A percentile compares a stretch with the other conserved stretches of the same genome.
Conservation (phyloP, 2,888 invertebrate species). For the Napeogenes inachia region DNA sequence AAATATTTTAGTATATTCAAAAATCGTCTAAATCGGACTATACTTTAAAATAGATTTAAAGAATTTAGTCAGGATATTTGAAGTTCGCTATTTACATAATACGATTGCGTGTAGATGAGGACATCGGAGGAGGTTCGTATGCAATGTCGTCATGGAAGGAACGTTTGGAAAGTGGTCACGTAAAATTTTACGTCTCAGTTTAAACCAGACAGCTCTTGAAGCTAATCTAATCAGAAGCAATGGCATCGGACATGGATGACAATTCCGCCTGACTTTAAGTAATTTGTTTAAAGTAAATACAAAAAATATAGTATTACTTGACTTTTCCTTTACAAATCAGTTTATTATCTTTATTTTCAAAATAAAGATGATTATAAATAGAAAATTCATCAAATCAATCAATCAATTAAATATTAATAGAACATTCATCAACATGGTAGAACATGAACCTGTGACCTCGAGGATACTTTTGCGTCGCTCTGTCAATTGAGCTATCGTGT, state of each 20-base stretch:
- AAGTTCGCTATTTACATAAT: slow-evolving; percentile 60
- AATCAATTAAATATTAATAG: no score
- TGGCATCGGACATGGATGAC: slow-evolving; percentile 64
- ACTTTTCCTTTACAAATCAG: not conserved
- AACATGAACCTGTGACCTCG: no score
- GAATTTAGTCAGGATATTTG: slow-evolving; percentile 37
- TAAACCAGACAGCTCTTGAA: slow-evolving; percentile 63
- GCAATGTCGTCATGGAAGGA: slow-evolving; percentile 63
- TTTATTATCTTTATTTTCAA: no score
- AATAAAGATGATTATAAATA: no score
- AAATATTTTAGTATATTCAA: not conserved
- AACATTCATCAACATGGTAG: no score
- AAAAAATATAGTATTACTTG: slow-evolving; percentile 1
- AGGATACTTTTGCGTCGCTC: no score
- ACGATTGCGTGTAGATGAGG: slow-evolving; percentile 54
- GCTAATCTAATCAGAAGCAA: slow-evolving; percentile 74
- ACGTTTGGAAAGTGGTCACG: slow-evolving; percentile 73
- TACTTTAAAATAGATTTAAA: slow-evolving; percentile 12
- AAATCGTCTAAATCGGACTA: not conserved
- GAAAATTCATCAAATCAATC: no score
- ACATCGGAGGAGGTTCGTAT: slow-evolving; percentile 49
- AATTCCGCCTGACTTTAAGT: slow-evolving; percentile 50
- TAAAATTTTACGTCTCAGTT: slow-evolving; percentile 74
- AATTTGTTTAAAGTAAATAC: not conserved
- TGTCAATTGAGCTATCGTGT: no score